A percentile compares a stretch with the other conserved stretches of the same genome.
Conservation (phyloP, 2,113 vertebrate species). For the Narcine bancroftii region DNA sequence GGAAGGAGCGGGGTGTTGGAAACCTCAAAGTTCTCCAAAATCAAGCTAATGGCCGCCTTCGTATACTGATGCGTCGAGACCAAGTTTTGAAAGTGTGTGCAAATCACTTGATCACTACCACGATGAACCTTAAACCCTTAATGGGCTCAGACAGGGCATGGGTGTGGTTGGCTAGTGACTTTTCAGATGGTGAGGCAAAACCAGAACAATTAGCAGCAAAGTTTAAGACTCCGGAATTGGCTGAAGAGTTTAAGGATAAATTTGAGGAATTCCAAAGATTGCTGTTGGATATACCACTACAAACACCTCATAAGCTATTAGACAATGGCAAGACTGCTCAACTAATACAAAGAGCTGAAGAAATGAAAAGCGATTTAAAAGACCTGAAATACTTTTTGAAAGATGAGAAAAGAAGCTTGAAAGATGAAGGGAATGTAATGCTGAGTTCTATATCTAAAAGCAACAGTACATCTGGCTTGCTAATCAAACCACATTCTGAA, state of each 20-base stretch:
- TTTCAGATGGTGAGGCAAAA: slow-evolving; percentile 84
- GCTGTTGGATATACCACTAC: slow-evolving; percentile 85
- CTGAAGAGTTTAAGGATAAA: slow-evolving; percentile 85
- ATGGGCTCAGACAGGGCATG: slow-evolving; percentile 89
- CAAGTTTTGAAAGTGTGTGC: slow-evolving; percentile 96
- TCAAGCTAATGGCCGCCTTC: slow-evolving; percentile 72
- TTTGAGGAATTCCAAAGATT: slow-evolving; percentile 90
- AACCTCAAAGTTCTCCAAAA: slow-evolving; percentile 90
- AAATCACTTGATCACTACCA: slow-evolving; percentile 97
- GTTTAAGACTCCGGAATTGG: slow-evolving; percentile 86
- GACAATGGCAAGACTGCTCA: slow-evolving; percentile 84
- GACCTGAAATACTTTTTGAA: slow-evolving; percentile 87
- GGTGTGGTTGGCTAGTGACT: slow-evolving; percentile 93
- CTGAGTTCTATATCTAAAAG: slow-evolving; percentile 43
- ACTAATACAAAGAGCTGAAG: slow-evolving; percentile 91
- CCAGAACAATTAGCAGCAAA: slow-evolving; percentile 84
- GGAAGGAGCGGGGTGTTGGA: slow-evolving; percentile 94
- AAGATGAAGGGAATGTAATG: slow-evolving; percentile 59
- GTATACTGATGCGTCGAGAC: slow-evolving; percentile 91
- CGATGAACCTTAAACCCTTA: slow-evolving; percentile 89
- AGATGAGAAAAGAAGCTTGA: slow-evolving; percentile 71
- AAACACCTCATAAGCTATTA: slow-evolving; percentile 92
- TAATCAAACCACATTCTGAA: slow-evolving; percentile 63
- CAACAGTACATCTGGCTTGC: slow-evolving; percentile 49
- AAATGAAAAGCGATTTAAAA: slow-evolving; percentile 95